Evolutionary conservation across 2,113 vertebrate genomes (phyloP).

Genomic region (Pelecanoides urinatrix): DNA sequence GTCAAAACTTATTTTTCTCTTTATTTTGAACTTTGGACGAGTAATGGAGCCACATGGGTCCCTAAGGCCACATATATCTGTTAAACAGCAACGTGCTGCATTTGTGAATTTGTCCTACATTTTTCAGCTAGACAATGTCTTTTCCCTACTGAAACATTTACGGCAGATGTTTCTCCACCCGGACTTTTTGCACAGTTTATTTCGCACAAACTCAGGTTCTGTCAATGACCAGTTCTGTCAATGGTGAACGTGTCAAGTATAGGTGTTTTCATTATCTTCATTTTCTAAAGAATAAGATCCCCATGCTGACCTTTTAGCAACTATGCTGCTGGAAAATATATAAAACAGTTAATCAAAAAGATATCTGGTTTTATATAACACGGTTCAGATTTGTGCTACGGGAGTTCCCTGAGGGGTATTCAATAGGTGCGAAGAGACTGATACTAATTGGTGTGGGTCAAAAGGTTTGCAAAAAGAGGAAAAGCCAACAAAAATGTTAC

Average conservation of each 20-base stretch:
- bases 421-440: background rate
- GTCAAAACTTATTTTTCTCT: conserved; percentile 67
- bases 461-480: background rate
- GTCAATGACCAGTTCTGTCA: background rate
- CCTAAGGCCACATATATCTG: conserved; percentile 48
- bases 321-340: background rate
- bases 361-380: background rate
- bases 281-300: background rate
- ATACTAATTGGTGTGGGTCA: background rate
- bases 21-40: conserved; percentile 61
- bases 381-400: background rate
- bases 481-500: background rate
- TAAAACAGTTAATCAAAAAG: background rate
- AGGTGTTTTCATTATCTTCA: background rate
- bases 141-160: conserved; percentile 2
- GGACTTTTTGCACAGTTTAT: conserved; percentile 35
- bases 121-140: background rate
- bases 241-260: background rate
- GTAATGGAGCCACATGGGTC: conserved; percentile 34
- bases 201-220: conserved; percentile 1
- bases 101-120: conserved; percentile 20
- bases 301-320: background rate
- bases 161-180: background rate
- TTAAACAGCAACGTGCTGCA: conserved; percentile 49
- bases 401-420: background rate